These are phyloP conservation scores for Thunnus albacares DNA, from an alignment of 2,797 vertebrate genomes.

Conservation along the genomic window DNA sequence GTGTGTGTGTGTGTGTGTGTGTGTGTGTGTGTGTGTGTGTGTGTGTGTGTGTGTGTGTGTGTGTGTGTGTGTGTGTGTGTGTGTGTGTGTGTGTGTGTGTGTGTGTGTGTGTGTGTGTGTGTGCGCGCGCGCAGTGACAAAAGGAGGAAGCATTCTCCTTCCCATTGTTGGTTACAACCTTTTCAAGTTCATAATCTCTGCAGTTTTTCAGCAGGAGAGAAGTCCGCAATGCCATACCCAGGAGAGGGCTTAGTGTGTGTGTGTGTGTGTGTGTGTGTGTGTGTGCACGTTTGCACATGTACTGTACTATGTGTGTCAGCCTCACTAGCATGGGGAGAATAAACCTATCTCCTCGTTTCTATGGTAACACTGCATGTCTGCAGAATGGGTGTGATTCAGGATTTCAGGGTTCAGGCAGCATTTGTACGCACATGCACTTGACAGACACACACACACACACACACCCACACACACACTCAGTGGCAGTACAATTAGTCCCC, in stretches of 20 bases:
- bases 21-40: conserved; percentile 2
- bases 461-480: conserved; percentile 18
- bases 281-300: conserved; percentile 41
- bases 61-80: conserved; percentile 16
- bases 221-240: conserved; percentile 65
- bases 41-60: background rate
- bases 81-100: conserved; percentile 30
- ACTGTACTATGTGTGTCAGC: conserved; percentile 55
- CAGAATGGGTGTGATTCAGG: conserved; percentile 85
- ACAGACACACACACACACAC: conserved; percentile 15
- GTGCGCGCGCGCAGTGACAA: conserved; percentile 3
- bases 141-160: conserved; percentile 71
- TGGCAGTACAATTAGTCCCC: conserved; percentile 76
- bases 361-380: conserved; percentile 82
- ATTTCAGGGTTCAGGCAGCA: conserved; percentile 73
- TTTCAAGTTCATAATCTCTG: conserved; percentile 66
- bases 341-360: conserved; percentile 81
- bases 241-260: conserved; percentile 31
- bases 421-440: conserved; percentile 4
- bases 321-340: conserved; percentile 68
- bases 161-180: conserved; percentile 70
- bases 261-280: conserved; percentile 15
- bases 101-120: background rate
- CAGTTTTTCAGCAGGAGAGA: conserved; percentile 64
- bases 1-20: conserved; percentile 28